Evolutionary conservation across 2,797 vertebrate genomes (phyloP).

Genomic region (Myripristis murdjan): DNA sequence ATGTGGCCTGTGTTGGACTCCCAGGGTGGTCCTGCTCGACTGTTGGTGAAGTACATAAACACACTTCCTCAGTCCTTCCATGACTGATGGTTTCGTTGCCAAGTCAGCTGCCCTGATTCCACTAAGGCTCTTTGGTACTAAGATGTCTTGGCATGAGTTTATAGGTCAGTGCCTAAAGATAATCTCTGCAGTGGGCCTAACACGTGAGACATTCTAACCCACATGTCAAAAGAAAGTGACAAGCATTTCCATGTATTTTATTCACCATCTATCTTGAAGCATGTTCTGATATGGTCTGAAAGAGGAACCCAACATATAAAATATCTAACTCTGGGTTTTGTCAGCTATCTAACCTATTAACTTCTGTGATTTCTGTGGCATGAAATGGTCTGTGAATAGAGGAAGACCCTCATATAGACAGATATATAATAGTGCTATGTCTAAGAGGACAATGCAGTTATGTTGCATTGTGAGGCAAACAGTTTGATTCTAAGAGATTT

Average conservation of each 20-base stretch:
- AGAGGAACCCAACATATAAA: too few relatives aligned
- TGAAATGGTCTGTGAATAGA: not conserved
- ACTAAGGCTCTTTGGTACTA: slow-evolving; percentile 47
- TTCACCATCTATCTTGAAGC: not conserved
- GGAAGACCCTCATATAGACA: not conserved
- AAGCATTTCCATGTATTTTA: not conserved
- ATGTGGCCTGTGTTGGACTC: not conserved
- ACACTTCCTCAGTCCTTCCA: not conserved
- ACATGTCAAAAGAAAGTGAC: not conserved
- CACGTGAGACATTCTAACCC: not conserved
- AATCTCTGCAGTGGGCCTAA: slow-evolving; percentile 29
- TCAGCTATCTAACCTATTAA: too few relatives aligned
- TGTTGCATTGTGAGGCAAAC: not conserved
- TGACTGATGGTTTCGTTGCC: slow-evolving; percentile 44
- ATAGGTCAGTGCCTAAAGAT: slow-evolving; percentile 62
- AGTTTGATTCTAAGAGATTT: not conserved
- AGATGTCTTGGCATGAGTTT: slow-evolving; percentile 59
- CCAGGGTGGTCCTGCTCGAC: not conserved
- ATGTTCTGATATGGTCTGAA: not conserved
- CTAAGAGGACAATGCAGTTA: not conserved
- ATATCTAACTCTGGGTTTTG: too few relatives aligned
- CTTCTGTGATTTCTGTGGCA: not conserved
- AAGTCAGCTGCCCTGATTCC: slow-evolving; percentile 52
- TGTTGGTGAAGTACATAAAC: not conserved
- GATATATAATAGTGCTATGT: not conserved